phyloP scores from a whole-genome alignment of 64 coral and sea anemone species.

The Catalaphyllia jardinei region DNA sequence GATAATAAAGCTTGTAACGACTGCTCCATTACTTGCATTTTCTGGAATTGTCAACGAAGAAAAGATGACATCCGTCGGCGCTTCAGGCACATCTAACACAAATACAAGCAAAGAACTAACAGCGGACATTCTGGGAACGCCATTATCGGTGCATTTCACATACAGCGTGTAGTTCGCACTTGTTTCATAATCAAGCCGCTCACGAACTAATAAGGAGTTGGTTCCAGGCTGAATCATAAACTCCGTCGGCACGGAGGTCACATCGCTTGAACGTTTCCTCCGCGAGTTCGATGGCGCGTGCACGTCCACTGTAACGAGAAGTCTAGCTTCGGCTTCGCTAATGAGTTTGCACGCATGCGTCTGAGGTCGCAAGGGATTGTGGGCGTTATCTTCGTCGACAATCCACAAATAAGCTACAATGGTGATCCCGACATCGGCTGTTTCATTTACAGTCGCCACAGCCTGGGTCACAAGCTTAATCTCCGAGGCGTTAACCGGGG shows the following conservation, averaged over 20 bases:
- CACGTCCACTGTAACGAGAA: constrained; percentile 50
- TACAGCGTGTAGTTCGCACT: constrained; percentile 59
- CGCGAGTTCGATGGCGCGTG: constrained; percentile 35
- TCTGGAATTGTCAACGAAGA: constrained; percentile 59
- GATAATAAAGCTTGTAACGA: constrained; percentile 57
- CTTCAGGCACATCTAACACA: constrained; percentile 80
- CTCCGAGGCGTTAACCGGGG: constrained; percentile 51
- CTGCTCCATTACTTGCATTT: constrained; percentile 35
- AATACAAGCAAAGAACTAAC: constrained; percentile 51
- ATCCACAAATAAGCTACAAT: constrained; percentile 74
- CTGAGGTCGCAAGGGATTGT: constrained; percentile 59
- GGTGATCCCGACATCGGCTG: constrained; percentile 59
- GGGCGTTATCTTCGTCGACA: constrained; percentile 65
- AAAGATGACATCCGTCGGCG: constrained; percentile 59
- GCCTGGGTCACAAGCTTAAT: constrained; percentile 46
- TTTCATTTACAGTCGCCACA: constrained; percentile 75
- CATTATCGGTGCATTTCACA: constrained; percentile 77
- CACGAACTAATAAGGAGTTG: constrained; percentile 69
- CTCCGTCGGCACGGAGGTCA: constrained; percentile 40
- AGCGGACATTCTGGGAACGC: constrained; percentile 61
- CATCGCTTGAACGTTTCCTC: constrained; percentile 33
- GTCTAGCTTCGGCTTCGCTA: constrained; percentile 61
- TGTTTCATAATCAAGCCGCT: constrained; percentile 65
- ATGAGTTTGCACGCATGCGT: constrained; percentile 68
- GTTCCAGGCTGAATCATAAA: constrained; percentile 84